These are phyloP conservation scores for Lophius piscatorius DNA, from an alignment of 2,113 vertebrate genomes.

Conservation along the genomic window DNA sequence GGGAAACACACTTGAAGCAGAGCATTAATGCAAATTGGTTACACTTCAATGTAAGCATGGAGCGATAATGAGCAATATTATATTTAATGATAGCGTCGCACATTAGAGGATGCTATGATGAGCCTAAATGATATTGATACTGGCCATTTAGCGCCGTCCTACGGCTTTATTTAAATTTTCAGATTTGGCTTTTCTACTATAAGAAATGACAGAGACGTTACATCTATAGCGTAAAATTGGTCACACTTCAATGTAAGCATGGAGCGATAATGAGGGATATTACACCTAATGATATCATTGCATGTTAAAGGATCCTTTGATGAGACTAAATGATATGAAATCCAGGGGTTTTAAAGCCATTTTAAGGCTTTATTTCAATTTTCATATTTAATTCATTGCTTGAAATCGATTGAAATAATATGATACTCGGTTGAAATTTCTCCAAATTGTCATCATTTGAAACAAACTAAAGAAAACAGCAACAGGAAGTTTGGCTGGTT, in stretches of 20 bases:
- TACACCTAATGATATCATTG: no score
- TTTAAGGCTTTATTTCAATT: no score
- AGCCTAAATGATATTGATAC: slow-evolving; percentile 17
- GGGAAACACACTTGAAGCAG: slow-evolving; percentile 7
- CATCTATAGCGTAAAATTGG: background rate
- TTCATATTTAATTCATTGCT: no score
- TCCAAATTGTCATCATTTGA: background rate
- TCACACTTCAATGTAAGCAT: background rate
- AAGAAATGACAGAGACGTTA: background rate
- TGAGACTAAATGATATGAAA: no score
- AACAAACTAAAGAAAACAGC: background rate
- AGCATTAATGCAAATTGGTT: slow-evolving; percentile 42
- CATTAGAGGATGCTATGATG: slow-evolving; percentile 32
- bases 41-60: slow-evolving; percentile 32
- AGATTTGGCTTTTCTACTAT: background rate
- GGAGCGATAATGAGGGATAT: background rate
- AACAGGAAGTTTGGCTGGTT: no score
- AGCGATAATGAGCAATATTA: slow-evolving; percentile 34
- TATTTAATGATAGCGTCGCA: slow-evolving; percentile 18
- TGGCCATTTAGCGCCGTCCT: background rate
- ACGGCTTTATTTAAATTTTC: background rate
- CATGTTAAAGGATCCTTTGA: no score
- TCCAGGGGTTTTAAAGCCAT: no score
- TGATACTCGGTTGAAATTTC: no score
- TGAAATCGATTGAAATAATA: no score